Conservation (phyloP, 2,888 invertebrate genomes). For the Entomobrya proxima region DNA sequence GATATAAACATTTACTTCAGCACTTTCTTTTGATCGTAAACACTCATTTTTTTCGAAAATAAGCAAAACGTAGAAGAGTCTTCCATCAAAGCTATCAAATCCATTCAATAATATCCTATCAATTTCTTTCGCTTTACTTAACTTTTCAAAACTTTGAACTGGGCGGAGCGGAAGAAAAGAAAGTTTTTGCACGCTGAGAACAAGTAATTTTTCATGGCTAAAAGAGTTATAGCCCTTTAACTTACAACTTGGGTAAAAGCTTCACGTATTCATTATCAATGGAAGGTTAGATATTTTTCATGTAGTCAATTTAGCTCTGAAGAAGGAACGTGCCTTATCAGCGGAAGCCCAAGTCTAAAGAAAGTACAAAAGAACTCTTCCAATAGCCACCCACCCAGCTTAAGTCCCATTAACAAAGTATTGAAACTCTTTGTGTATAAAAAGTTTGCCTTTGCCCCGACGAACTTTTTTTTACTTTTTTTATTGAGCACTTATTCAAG, state of each 20-base stretch:
- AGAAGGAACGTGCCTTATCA: constrained; percentile 8
- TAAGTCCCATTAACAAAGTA: neutral
- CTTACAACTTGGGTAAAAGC: neutral
- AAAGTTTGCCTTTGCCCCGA: too few species aligned
- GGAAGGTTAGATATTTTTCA: neutral
- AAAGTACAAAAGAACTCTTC: neutral
- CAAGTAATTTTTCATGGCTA: constrained; percentile 7
- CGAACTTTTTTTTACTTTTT: neutral
- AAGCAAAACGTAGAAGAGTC: too few species aligned
- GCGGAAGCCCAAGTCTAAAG: neutral
- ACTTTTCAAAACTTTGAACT: too few species aligned
- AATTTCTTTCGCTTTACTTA: too few species aligned
- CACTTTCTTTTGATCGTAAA: too few species aligned
- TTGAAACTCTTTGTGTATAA: neutral
- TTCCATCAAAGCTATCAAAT: too few species aligned
- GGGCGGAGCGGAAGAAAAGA: neutral
- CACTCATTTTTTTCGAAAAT: too few species aligned
- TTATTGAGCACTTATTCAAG: constrained; percentile 8
- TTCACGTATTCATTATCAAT: neutral
- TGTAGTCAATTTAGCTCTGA: neutral
- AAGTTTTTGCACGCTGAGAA: neutral
- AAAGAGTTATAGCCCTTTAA: neutral
- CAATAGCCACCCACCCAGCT: neutral
- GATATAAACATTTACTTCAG: too few species aligned
- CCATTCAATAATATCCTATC: too few species aligned